Evolutionary conservation across 2,113 vertebrate genomes (phyloP).

Genomic region (Esox niger): DNA sequence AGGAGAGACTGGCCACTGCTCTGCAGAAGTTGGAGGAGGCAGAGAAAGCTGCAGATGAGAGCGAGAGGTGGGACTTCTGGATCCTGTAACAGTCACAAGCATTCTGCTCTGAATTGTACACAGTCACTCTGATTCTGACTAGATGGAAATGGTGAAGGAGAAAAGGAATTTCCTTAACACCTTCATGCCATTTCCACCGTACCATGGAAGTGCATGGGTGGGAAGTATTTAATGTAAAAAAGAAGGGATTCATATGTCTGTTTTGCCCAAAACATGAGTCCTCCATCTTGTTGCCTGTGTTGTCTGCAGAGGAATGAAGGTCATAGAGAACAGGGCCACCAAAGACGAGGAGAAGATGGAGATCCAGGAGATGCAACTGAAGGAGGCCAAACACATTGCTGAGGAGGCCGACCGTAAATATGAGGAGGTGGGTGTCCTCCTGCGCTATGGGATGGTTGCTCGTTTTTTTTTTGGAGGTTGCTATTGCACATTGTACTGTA

Average conservation of each 20-base stretch:
- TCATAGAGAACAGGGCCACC: conserved; percentile 94
- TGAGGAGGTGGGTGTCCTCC: conserved; percentile 81
- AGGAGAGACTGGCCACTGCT: conserved; percentile 93
- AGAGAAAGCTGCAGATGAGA: conserved; percentile 96
- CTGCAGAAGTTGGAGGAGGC: conserved; percentile 97
- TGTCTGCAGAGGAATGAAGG: conserved; percentile 86
- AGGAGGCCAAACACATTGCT: conserved; percentile 97
- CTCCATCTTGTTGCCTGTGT: neutral
- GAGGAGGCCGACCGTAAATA: conserved; percentile 99
- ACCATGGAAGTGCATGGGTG: no score
- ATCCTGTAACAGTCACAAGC: no score
- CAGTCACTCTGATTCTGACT: no score
- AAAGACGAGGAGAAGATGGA: conserved; percentile 99
- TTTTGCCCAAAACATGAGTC: neutral
- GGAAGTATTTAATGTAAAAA: no score
- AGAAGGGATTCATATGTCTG: no score
- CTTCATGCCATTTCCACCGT: no score
- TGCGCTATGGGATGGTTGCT: neutral
- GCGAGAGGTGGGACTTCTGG: conserved; percentile 81
- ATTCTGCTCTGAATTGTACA: no score
- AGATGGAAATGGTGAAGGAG: no score
- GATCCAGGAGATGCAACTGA: conserved; percentile 98
- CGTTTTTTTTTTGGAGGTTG: no score
- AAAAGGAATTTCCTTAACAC: no score
- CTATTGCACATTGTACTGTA: no score